Base-by-base conservation (phyloP, 2,888 invertebrate genomes). In the Panorpa germanica region DNA sequence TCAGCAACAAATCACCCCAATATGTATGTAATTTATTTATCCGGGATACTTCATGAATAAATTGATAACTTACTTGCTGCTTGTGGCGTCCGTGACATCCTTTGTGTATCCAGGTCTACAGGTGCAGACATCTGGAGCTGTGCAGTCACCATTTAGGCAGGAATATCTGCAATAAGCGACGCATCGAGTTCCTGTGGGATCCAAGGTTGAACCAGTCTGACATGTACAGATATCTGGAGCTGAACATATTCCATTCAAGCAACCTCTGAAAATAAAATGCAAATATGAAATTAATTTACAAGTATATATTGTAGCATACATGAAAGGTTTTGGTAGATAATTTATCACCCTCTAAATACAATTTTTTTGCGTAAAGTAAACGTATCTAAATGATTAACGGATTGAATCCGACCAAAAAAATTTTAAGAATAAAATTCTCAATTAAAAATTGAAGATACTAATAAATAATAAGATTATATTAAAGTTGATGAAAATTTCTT, bases 71-170 rank as follows among this genome's bases (percentile, higher is more conserved):
- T n/a, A n/a, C n/a, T n/a, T n/a, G n/a, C n/a, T n/a, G n/a, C n/a
- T n/a, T n/a, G n/a, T n/a, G n/a, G n/a, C n/a, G n/a, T 59, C 53
- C 2, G 42, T 40, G n/a, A 37, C 49, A 37, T 66, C 63, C 17
- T 43, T 34, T 2, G 52, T 38, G 33, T 61, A 68, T 21, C 70
- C 70, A 8, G 50, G 35, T 32, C 61, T 58, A 37, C 70, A 70
- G 5, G 54, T 53, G 45, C 80, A 81, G 2, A 55, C 50, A 37
- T 66, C 64, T 7, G 34, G 52, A 48, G 53, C 78, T 67, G 63
- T 59, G 45, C 80, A 81, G 16, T 61, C 53, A 11, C 74, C 77
- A 40, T 78, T 76, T 29, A 69, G 46, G 39, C 80, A 81, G 6
- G 67, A 65, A 14, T 58, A 53, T 4, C 65, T 59, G 43, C 80